Conservation (phyloP, 2,113 vertebrate species). For the Stegostoma tigrinum region DNA sequence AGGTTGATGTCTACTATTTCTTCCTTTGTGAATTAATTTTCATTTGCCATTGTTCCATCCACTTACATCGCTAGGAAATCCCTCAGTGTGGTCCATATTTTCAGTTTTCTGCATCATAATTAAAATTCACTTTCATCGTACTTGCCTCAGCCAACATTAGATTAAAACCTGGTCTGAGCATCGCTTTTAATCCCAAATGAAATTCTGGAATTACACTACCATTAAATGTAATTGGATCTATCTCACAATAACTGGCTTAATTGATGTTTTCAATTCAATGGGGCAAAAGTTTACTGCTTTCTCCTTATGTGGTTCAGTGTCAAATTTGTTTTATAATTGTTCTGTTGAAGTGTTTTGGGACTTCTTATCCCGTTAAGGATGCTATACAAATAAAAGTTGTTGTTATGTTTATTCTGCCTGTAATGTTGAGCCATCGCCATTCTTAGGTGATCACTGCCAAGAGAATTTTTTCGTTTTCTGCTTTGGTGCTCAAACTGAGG, state of each 20-base stretch:
- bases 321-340: background rate
- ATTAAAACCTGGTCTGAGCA: background rate
- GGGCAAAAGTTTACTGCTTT: slow-evolving; percentile 3
- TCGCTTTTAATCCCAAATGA: slow-evolving; percentile 5
- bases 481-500: background rate
- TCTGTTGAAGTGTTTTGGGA: too few relatives aligned
- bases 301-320: background rate
- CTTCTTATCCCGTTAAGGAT: background rate
- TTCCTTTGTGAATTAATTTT: slow-evolving; percentile 5
- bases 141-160: slow-evolving; percentile 9
- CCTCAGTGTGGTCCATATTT: background rate
- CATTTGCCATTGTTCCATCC: background rate
- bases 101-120: slow-evolving; percentile 2
- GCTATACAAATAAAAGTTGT: background rate
- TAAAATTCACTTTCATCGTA: background rate
- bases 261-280: slow-evolving; percentile 20
- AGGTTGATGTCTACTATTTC: background rate
- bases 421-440: background rate
- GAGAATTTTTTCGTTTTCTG: background rate
- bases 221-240: slow-evolving; percentile 29
- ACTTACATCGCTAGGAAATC: background rate
- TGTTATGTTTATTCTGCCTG: background rate
- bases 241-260: slow-evolving; percentile 2
- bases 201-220: slow-evolving; percentile 16
- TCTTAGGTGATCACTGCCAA: background rate